Base-by-base conservation (phyloP, 2,888 invertebrate genomes). In the Sepioteuthis lessoniana region DNA sequence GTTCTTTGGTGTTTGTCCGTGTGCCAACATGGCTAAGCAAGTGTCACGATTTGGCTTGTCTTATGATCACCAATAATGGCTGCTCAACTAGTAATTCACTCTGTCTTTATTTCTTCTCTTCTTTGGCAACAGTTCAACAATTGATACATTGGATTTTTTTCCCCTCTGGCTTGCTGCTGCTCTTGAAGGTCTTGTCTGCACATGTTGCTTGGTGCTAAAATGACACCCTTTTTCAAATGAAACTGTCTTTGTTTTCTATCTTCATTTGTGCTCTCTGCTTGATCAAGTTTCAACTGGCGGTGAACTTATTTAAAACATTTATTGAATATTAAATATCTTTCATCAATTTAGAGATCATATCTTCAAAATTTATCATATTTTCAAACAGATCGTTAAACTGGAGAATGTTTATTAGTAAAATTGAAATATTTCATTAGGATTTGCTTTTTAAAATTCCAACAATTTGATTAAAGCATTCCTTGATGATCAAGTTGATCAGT, bases 21-120 rank as follows among this genome's bases (percentile, higher is more conserved):
- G 76, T 76, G 76, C 76, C 76, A 76, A 76, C 76, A 76, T 76
- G 76, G 76, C 76, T 4, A n/a, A 76, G 76, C 76, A 76, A 13
- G n/a, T 76, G 76, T 76, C 76, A 76, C 76, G 76, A 76, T 76
- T 76, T 76, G n/a, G 76, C 76, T 76, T 76, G n/a, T 76, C 76
- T 76, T n/a, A n/a, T n/a, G 76, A 76, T n/a, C n/a, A n/a, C 76
- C 76, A 76, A 76, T 76, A 76, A 76, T 76, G 76, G 76, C n/a
- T 76, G 76, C 76, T 35, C n/a, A n/a, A 76, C 76, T 35, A 76
- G n/a, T 76, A 76, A 76, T 76, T 76, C 76, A 76, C n/a, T n/a
- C 13, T n/a, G 4, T 76, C 76, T 76, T 76, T n/a, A 76, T 35
- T n/a, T 76, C 76, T n/a, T 16, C 13, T 76, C n/a, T 76, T 76